phyloP scores from a whole-genome alignment of 2,888 invertebrate species.

The Drosophila basisetae region DNA sequence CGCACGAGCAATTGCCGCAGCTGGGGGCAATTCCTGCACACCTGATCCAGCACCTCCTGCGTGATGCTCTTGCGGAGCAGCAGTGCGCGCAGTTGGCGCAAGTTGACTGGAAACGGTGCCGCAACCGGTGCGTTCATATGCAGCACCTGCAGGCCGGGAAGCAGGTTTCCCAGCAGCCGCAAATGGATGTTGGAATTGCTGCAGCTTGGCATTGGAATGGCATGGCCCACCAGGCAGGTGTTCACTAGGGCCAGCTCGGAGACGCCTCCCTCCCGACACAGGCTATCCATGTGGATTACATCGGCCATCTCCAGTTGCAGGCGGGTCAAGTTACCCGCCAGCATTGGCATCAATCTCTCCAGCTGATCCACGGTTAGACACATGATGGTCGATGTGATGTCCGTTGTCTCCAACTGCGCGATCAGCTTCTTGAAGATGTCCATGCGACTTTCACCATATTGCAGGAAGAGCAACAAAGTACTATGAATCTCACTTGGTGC shows the following conservation, averaged over 20 bases:
- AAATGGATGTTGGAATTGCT: background rate
- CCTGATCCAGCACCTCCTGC: conserved; percentile 16
- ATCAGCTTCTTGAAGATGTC: conserved; percentile 22
- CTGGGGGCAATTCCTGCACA: background rate
- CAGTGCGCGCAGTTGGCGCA: conserved; percentile 6
- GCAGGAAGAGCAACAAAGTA: conserved; percentile 36
- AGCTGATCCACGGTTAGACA: conserved; percentile 5
- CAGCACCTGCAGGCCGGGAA: conserved; percentile 24
- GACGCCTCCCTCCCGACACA: background rate
- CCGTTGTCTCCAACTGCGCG: conserved; percentile 19
- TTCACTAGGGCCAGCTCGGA: background rate
- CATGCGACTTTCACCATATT: background rate
- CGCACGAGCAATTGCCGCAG: conserved; percentile 24
- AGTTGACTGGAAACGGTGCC: conserved; percentile 22
- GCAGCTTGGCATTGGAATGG: background rate
- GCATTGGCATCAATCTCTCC: conserved; percentile 30
- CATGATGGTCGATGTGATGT: conserved; percentile 1
- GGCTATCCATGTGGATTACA: background rate
- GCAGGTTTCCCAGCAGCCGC: background rate
- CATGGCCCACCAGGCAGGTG: background rate
- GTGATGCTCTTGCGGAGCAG: conserved; percentile 8
- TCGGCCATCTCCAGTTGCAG: conserved; percentile 23
- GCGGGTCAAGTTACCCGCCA: conserved; percentile 19
- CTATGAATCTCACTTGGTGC: background rate
- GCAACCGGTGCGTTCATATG: conserved; percentile 1